Evolutionary conservation across 2,113 vertebrate species (phyloP).

Genomic region (Hydrochoerus hydrochaeris): DNA sequence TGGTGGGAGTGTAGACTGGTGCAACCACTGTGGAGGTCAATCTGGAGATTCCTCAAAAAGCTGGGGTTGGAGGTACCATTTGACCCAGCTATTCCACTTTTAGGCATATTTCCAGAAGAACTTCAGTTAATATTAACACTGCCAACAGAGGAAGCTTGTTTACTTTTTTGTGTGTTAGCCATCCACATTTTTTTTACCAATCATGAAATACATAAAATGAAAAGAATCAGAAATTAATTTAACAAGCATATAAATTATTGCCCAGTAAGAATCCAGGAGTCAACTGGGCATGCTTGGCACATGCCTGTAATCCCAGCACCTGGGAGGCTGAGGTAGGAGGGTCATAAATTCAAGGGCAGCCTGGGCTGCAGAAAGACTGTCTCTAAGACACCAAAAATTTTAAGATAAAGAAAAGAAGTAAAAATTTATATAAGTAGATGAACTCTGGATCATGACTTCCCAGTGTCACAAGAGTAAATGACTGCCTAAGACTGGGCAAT

Average conservation of each 20-base stretch:
- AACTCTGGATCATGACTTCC: not conserved
- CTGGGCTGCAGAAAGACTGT: not conserved
- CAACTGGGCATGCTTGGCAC: not conserved
- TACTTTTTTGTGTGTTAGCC: constrained; percentile 37
- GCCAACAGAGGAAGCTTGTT: not conserved
- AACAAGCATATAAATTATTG: constrained; percentile 36
- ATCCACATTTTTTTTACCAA: not conserved
- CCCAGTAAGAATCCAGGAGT: not conserved
- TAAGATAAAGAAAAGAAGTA: not conserved
- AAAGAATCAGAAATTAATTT: not conserved
- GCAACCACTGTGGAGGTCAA: too few species aligned
- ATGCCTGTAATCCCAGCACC: not conserved
- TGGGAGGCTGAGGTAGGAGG: not conserved
- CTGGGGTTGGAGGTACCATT: too few species aligned
- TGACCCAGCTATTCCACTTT: too few species aligned
- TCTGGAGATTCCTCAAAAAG: too few species aligned
- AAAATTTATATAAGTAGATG: constrained; percentile 5
- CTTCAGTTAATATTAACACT: not conserved
- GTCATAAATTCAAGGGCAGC: not conserved
- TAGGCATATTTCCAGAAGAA: too few species aligned
- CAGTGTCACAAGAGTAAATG: not conserved
- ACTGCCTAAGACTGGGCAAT: not conserved
- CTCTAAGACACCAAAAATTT: not conserved
- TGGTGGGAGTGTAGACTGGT: too few species aligned
- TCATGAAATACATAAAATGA: constrained; percentile 13